These are phyloP conservation scores for Ischnus inquisitorius DNA, from an alignment of 2,888 invertebrate genomes.

Conservation along the genomic window DNA sequence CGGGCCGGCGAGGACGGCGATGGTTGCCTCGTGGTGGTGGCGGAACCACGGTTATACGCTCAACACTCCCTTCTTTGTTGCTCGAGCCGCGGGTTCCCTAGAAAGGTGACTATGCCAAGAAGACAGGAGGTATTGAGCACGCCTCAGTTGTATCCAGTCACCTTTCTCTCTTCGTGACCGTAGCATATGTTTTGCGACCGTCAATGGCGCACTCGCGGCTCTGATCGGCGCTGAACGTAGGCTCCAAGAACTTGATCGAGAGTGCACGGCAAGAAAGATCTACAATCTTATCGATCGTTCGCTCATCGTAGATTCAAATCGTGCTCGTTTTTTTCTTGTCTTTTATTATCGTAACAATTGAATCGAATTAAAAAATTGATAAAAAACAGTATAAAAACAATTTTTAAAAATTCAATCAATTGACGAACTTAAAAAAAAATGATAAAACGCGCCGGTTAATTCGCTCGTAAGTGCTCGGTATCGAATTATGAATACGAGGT, in stretches of 20 bases:
- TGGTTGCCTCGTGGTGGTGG: constrained; percentile 59
- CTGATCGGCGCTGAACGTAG: constrained; percentile 61
- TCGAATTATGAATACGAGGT: constrained; percentile 24
- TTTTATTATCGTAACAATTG: background rate
- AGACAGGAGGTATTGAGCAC: constrained; percentile 83
- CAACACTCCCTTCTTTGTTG: constrained; percentile 80
- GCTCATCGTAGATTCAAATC: background rate
- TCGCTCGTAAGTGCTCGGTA: constrained; percentile 6
- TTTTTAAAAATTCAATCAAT: constrained; percentile 28
- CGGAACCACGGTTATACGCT: constrained; percentile 52
- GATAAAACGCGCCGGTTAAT: background rate
- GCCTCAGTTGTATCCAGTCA: constrained; percentile 81
- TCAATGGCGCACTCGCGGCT: constrained; percentile 72
- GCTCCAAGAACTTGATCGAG: constrained; percentile 20
- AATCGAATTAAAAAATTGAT: background rate
- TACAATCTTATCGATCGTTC: background rate
- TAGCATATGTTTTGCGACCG: constrained; percentile 83
- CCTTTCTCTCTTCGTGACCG: constrained; percentile 85
- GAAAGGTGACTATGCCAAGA: constrained; percentile 84
- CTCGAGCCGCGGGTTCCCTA: constrained; percentile 75
- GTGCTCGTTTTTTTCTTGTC: background rate
- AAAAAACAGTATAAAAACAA: background rate
- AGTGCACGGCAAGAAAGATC: background rate
- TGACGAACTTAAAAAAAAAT: background rate
- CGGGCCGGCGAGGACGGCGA: constrained; percentile 18